Base-by-base conservation (phyloP, 1,140 invertebrate genomes). In the Drosophila erecta region DNA sequence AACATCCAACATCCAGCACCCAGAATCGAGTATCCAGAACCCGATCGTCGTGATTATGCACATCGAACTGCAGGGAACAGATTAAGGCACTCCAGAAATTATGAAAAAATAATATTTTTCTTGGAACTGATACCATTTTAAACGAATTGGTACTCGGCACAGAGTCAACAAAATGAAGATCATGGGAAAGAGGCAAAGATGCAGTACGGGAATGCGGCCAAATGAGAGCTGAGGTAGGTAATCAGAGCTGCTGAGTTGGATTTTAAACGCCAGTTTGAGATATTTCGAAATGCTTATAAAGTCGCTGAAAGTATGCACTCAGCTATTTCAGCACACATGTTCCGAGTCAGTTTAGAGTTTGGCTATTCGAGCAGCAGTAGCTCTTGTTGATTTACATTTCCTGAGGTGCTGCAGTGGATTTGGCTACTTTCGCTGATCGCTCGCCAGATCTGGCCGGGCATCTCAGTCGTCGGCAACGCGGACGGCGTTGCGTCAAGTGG, bases 41-140 rank as follows among this genome's bases (percentile, higher is more conserved):
- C 44, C n/a, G 46, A 30, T 44, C 56, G 72, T 69, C 87, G 72
- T 86, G 83, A 90, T 83, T 79, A 67, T 87, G 81, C 81, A 90
- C 81, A 86, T 76, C 76, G 72, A 71, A 71, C 43, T 55, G 51
- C 66, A 69, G 79, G 71, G 65, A 76, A 86, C 86, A 90, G 86
- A 90, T 90, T 90, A 90, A 90, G 81, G 86, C 86, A 90, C 86
- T 90, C 76, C 50, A 90, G 75, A 90, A 90, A 90, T 90, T 90
- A 90, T 90, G 83, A 90, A 90, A 90, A 90, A 90, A 90, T 83
- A 90, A 86, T 90, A 90, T 90, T 90, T 90, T 90, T 90, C 86
- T 90, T 83, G 79, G 86, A 90, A 90, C 73, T 90, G 87, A 90
- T 90, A 90, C 87, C 86, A 90, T 90, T 90, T 90, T 90, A 90